A percentile compares a stretch with the other conserved stretches of the same genome.
Conservation (phyloP, 2,113 vertebrate species). For the Laterallus jamaicensis region DNA sequence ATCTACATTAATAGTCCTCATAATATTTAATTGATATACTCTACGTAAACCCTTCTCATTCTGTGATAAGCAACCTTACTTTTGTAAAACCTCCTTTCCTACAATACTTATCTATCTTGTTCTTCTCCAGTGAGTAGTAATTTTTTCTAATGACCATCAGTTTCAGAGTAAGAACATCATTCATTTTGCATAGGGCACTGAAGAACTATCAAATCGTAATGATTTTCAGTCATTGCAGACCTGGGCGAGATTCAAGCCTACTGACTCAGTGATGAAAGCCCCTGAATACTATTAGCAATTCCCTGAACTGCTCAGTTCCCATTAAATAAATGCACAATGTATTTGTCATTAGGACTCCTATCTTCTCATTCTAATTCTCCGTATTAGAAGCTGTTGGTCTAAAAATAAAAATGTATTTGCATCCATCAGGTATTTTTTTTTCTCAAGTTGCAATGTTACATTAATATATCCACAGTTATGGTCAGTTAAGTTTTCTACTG, state of each 20-base stretch:
- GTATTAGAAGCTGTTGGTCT: background rate
- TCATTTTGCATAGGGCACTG: conserved; percentile 32
- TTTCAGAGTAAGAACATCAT: background rate
- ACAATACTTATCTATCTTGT: background rate
- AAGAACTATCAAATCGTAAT: conserved; percentile 36
- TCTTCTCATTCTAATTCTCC: background rate
- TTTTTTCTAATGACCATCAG: conserved; percentile 32
- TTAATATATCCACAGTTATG: background rate
- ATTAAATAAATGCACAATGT: background rate
- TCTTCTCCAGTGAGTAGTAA: background rate
- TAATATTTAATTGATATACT: background rate
- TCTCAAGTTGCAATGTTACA: background rate
- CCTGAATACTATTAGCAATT: background rate
- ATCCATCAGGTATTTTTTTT: background rate
- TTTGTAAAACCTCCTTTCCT: background rate
- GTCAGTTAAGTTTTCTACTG: background rate
- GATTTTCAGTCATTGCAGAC: conserved; percentile 11
- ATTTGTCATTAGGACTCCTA: background rate
- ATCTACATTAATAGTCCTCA: background rate
- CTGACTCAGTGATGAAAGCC: background rate
- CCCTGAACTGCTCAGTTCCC: background rate
- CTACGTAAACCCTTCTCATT: background rate
- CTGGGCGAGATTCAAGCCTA: background rate
- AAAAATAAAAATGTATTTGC: conserved; percentile 12
- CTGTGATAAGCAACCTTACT: background rate